Evolutionary conservation across 2,113 vertebrate species (phyloP), one percentile per base, ranked within the genome.

Genomic region (Vicugna pacos): DNA sequence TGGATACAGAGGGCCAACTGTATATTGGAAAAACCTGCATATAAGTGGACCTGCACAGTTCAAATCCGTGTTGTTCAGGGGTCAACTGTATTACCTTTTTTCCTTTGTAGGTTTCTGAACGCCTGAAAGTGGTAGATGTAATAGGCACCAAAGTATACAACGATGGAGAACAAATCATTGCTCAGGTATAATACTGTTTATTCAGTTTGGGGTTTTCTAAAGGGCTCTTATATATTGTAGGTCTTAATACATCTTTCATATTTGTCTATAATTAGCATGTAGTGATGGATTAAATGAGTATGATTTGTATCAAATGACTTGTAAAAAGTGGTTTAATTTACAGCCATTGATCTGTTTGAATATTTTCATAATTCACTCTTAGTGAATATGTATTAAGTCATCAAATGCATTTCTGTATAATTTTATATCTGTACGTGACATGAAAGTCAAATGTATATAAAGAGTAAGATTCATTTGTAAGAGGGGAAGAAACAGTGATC

Each of bases 71-170:
- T 32, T 48, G 6, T n/a, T 76, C 28, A 76, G 73, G 28, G 30
- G 48, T 56, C 76, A 79, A 15, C 32, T 15, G 50, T 79, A 56
- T 56, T 24, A 65, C 86, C 11, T 90, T 85, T 98, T 97, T 90
- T 75, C 96, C 93, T 84, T 98, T 94, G 97, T 90, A 99, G 99
- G 94, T 99, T 73, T 99, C 99, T 48, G 99, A 99, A 98, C 99
- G 99, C 96, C 99, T 99, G 98, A 99, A 99, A 98, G 99, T 99
- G 89, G 99, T 99, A 86, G 99, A 99, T 93, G 99, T 99, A 84
- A 98, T 99, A 95, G 99, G 99, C 95, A 99, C 99, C 93, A 99
- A 99, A 99, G 98, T 98, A 96, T 99, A 99, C 98, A 99, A 95
- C 72, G 99, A 99, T 81, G 99, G 99, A 97, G 99, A 99, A 99